Conservation (phyloP, 1,140 invertebrate species). For the Drosophila sproati region DNA sequence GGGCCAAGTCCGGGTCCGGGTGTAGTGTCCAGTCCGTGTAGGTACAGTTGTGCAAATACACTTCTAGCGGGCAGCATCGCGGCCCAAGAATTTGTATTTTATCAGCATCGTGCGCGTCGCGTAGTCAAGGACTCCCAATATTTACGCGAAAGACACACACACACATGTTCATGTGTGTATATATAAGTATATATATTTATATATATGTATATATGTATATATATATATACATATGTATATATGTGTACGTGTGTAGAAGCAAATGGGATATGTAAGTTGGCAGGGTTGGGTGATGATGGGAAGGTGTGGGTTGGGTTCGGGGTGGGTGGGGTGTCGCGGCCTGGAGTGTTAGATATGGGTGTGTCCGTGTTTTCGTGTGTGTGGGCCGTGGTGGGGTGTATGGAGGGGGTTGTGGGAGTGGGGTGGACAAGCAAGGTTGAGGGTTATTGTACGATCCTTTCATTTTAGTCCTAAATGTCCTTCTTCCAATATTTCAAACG, state of each 20-base stretch:
- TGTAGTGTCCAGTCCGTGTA: conserved; percentile 66
- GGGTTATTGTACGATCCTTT: conserved; percentile 79
- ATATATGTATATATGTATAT: conserved; percentile 23
- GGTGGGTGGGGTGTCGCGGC: conserved; percentile 62
- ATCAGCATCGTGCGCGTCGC: conserved; percentile 81
- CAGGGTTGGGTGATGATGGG: neutral
- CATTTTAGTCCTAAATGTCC: conserved; percentile 84
- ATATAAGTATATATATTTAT: conserved; percentile 16
- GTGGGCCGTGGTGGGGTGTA: conserved; percentile 25
- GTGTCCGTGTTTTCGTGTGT: conserved; percentile 56
- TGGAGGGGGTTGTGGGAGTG: conserved; percentile 34
- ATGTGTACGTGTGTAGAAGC: conserved; percentile 69
- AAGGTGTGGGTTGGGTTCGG: neutral
- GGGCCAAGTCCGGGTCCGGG: too few relatives aligned
- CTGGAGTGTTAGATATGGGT: conserved; percentile 42
- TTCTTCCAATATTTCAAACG: conserved; percentile 84
- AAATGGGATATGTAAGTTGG: conserved; percentile 73
- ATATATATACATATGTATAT: conserved; percentile 21
- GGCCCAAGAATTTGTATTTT: conserved; percentile 83
- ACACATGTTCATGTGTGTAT: neutral
- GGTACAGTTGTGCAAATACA: conserved; percentile 83
- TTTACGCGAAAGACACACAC: conserved; percentile 79
- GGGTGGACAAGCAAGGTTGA: conserved; percentile 47
- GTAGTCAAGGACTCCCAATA: conserved; percentile 83
- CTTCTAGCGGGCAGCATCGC: conserved; percentile 76